A percentile compares a stretch with the other conserved stretches of the same genome.
Conservation (phyloP, 2,797 vertebrate genomes). For the Ctenopoma multispine region DNA sequence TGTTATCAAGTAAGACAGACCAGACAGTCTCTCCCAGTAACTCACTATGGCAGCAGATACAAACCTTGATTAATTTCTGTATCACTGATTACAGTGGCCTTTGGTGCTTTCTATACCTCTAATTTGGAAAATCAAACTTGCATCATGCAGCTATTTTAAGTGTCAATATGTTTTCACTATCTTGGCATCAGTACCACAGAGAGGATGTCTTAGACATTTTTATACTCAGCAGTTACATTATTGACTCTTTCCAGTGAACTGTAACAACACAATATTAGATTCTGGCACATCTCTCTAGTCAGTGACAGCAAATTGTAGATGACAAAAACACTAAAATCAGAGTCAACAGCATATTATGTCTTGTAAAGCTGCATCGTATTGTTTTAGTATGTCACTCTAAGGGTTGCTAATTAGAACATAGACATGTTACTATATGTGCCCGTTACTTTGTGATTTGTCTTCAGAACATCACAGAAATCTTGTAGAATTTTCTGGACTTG, state of each 20-base stretch:
- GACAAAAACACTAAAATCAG: neutral
- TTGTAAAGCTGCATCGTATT: neutral
- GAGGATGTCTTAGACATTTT: neutral
- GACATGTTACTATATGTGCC: neutral
- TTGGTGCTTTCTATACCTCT: conserved; percentile 4
- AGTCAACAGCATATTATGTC: neutral
- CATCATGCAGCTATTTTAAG: neutral
- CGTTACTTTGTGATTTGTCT: neutral
- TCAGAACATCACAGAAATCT: conserved; percentile 5
- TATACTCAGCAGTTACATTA: neutral
- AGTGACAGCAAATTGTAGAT: neutral
- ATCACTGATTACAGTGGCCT: conserved; percentile 40
- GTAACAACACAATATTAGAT: neutral
- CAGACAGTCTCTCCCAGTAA: conserved; percentile 55
- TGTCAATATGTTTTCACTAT: neutral
- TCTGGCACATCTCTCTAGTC: neutral
- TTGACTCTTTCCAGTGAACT: neutral
- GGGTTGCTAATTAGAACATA: conserved; percentile 8
- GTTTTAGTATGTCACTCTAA: neutral
- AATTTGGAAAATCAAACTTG: conserved; percentile 39
- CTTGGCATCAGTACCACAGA: neutral
- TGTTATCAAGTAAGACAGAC: conserved; percentile 59
- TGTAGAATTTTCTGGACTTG: neutral
- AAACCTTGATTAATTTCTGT: conserved; percentile 42
- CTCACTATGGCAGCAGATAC: conserved; percentile 48